phyloP scores from a whole-genome alignment of 2,113 vertebrate genomes.

The Lepus americanus region DNA sequence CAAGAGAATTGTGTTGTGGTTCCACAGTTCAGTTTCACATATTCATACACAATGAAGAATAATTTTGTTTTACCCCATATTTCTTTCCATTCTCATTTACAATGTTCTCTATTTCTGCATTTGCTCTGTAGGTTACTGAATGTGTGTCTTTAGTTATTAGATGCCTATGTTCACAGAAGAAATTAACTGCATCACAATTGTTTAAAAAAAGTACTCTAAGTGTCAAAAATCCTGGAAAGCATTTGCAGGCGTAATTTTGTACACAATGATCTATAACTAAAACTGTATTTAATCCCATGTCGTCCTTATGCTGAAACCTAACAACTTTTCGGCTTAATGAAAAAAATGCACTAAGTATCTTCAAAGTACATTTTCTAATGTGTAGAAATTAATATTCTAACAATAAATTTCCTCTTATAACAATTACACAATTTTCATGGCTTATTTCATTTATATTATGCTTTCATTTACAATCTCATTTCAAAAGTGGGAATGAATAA shows the following conservation, averaged over 20 bases:
- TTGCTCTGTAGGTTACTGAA: not conserved
- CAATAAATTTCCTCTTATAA: constrained; percentile 31
- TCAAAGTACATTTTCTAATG: constrained; percentile 63
- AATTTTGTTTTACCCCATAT: not conserved
- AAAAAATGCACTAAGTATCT: constrained; percentile 50
- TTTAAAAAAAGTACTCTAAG: constrained; percentile 57
- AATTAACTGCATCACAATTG: constrained; percentile 47
- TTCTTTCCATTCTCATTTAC: not conserved
- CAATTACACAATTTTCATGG: not conserved
- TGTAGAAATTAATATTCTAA: constrained; percentile 64
- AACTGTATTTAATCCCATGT: constrained; percentile 40
- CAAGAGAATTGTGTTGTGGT: not conserved
- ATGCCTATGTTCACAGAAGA: not conserved
- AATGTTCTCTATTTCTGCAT: not conserved
- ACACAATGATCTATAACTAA: constrained; percentile 76
- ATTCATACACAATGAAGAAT: not conserved
- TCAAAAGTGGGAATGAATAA: not conserved
- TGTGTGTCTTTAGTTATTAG: constrained; percentile 31
- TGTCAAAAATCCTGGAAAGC: constrained; percentile 66
- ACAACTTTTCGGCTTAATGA: constrained; percentile 71
- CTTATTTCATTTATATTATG: constrained; percentile 25
- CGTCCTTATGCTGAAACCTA: constrained; percentile 61
- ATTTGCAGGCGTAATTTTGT: constrained; percentile 71
- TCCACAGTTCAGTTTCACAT: not conserved
- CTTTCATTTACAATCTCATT: not conserved